Conservation (phyloP, 2,113 vertebrate genomes). For the Pelobates fuscus region DNA sequence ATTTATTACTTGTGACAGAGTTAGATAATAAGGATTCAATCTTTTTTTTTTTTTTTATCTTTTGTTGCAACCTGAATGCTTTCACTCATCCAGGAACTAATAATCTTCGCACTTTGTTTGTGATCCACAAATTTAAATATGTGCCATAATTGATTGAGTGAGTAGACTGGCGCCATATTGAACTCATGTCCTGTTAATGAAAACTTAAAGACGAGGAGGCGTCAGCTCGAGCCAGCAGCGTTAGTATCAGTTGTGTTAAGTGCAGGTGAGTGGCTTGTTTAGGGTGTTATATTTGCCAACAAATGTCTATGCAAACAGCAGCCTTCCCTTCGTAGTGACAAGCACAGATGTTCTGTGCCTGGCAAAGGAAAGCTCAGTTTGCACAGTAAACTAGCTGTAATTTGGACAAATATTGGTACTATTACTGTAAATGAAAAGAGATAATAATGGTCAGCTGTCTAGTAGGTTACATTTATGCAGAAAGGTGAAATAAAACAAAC, state of each 20-base stretch:
- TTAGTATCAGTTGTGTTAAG: constrained; percentile 54
- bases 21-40: not conserved
- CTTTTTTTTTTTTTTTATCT: constrained; percentile 30
- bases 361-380: constrained; percentile 62
- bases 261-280: constrained; percentile 54
- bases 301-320: constrained; percentile 69
- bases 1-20: constrained; percentile 40
- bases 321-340: constrained; percentile 55
- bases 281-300: constrained; percentile 68
- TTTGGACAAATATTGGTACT: constrained; percentile 71
- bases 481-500: too few species aligned
- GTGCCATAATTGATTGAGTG: constrained; percentile 56
- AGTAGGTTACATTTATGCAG: not conserved
- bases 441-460: constrained; percentile 59
- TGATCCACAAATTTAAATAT: not conserved
- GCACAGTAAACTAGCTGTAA: constrained; percentile 73
- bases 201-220: constrained; percentile 53
- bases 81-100: constrained; percentile 52
- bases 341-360: constrained; percentile 70
- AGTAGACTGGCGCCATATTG: constrained; percentile 60
- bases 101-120: constrained; percentile 51
- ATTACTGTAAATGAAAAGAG: constrained; percentile 59
- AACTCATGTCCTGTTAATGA: constrained; percentile 51
- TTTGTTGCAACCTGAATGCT: constrained; percentile 41
- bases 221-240: constrained; percentile 52